Conservation (phyloP, 2,888 invertebrate species). For the Thysanoteuthis rhombus region DNA sequence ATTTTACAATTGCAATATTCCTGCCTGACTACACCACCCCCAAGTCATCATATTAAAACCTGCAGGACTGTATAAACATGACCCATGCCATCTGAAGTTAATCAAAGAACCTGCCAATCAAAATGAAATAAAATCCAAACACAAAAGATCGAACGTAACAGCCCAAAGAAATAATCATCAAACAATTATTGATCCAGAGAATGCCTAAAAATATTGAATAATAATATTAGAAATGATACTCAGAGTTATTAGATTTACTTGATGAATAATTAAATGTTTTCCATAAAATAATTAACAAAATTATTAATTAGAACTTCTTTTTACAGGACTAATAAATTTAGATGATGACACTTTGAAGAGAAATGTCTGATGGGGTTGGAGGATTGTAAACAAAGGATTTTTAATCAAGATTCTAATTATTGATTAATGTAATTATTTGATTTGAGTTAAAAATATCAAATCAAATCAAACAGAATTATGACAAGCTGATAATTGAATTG, state of each 20-base stretch:
- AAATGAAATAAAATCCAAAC: neutral
- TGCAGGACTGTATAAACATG: neutral
- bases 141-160: neutral
- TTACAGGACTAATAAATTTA: neutral
- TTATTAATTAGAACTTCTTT: conserved; percentile 12
- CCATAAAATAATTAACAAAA: neutral
- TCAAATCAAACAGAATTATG: neutral
- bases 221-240: neutral
- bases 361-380: too few species aligned
- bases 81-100: neutral
- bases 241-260: neutral
- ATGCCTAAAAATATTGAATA: neutral
- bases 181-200: neutral
- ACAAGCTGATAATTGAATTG: neutral
- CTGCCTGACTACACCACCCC: neutral
- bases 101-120: neutral
- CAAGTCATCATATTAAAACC: neutral
- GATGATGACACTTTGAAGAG: neutral
- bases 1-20: neutral
- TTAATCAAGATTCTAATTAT: neutral
- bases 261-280: neutral
- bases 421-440: neutral
- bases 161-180: neutral
- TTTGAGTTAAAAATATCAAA: neutral
- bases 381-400: neutral